phyloP scores from a whole-genome alignment of 2,888 invertebrate genomes.

The Opisthograptis luteolata region DNA sequence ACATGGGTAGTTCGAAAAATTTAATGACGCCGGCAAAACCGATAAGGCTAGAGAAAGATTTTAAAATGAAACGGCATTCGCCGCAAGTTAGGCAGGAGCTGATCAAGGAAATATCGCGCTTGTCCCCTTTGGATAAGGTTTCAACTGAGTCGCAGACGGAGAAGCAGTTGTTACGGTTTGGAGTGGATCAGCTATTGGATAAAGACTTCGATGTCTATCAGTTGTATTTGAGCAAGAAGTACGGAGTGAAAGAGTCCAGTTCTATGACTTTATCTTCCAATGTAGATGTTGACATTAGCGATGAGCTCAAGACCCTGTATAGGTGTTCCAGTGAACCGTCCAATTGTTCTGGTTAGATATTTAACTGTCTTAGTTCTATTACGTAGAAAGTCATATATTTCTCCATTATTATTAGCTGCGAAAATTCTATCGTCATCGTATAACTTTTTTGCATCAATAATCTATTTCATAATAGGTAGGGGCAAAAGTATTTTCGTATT shows the following conservation, averaged over 20 bases:
- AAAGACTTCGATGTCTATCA: conserved; percentile 55
- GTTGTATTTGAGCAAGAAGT: conserved; percentile 48
- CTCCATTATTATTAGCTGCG: too few species aligned
- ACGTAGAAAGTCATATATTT: too few species aligned
- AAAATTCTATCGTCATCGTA: too few species aligned
- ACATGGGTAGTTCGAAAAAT: conserved; percentile 35
- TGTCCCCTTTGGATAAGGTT: conserved; percentile 47
- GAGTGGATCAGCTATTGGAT: conserved; percentile 32
- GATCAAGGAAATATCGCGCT: conserved; percentile 44
- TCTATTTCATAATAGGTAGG: too few species aligned
- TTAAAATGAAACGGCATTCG: conserved; percentile 29
- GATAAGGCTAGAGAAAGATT: conserved; percentile 28
- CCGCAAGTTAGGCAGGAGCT: conserved; percentile 43
- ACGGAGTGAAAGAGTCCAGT: conserved; percentile 39
- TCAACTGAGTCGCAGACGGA: conserved; percentile 60
- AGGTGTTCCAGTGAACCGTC: conserved; percentile 64
- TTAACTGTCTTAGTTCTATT: not conserved
- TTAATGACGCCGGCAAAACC: conserved; percentile 27
- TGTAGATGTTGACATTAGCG: conserved; percentile 42
- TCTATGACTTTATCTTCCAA: conserved; percentile 47
- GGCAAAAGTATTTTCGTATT: too few species aligned
- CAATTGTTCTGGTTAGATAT: conserved; percentile 55
- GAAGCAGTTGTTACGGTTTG: conserved; percentile 30
- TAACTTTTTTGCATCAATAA: too few species aligned
- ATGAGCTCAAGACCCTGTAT: conserved; percentile 67